Evolutionary conservation across 2,888 invertebrate genomes (phyloP).

Genomic region (Tenthredo scrophulariae): DNA sequence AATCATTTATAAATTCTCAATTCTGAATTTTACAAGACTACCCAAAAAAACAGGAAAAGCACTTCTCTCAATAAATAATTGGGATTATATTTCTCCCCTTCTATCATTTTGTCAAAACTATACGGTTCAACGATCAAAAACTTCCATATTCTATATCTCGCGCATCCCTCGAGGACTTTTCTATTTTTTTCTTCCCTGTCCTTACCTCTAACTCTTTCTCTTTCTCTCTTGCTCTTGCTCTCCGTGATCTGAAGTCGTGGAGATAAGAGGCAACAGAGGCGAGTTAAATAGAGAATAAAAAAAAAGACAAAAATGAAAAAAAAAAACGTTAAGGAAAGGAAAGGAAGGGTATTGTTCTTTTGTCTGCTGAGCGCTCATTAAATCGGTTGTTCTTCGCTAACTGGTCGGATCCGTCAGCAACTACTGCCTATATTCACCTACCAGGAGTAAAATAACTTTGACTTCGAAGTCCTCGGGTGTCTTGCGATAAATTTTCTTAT

Average conservation of each 20-base stretch:
- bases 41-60: background rate
- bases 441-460: conserved; percentile 52
- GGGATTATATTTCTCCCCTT: background rate
- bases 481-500: conserved; percentile 50
- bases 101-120: background rate
- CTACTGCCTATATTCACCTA: conserved; percentile 29
- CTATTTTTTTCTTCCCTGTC: background rate
- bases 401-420: conserved; percentile 52
- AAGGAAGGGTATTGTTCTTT: conserved; percentile 52
- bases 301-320: background rate
- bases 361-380: conserved; percentile 54
- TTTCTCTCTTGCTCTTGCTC: background rate
- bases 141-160: background rate
- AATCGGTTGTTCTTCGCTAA: conserved; percentile 56
- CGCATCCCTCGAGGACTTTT: background rate
- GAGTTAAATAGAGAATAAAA: conserved; percentile 30
- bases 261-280: conserved; percentile 44
- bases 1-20: background rate
- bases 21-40: background rate
- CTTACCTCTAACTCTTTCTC: background rate
- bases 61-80: background rate
- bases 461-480: conserved; percentile 30
- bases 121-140: background rate
- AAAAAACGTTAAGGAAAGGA: background rate
- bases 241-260: conserved; percentile 7